Conservation (phyloP, 2,888 invertebrate species). For the Aspidapion aeneum region DNA sequence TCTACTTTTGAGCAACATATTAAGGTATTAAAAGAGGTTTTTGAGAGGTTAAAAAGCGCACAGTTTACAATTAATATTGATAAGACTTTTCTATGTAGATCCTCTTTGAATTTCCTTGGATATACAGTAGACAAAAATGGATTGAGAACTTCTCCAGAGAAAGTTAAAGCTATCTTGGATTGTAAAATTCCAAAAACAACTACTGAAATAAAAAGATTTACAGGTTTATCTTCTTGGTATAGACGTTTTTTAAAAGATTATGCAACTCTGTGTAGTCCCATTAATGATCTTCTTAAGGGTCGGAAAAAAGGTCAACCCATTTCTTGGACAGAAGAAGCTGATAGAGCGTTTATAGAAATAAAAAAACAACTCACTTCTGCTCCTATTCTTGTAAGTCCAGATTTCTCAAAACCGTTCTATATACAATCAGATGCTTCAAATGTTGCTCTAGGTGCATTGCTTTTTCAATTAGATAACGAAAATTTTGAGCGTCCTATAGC, state of each 20-base stretch:
- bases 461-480: slow-evolving; percentile 20
- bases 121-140: slow-evolving; percentile 5
- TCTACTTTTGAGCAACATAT: slow-evolving; percentile 17
- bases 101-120: slow-evolving; percentile 4
- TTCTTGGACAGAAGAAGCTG: slow-evolving; percentile 18
- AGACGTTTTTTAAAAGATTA: slow-evolving; percentile 18
- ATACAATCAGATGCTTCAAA: slow-evolving; percentile 32
- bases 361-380: slow-evolving; percentile 21
- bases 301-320: slow-evolving; percentile 23
- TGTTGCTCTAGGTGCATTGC: slow-evolving; percentile 31
- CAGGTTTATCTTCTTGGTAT: slow-evolving; percentile 21
- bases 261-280: slow-evolving; percentile 17
- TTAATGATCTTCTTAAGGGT: slow-evolving; percentile 20
- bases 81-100: slow-evolving; percentile 15
- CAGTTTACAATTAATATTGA: slow-evolving; percentile 20
- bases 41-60: slow-evolving; percentile 15
- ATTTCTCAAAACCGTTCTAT: slow-evolving; percentile 26
- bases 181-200: slow-evolving; percentile 14
- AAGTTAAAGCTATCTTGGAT: slow-evolving; percentile 6
- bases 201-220: slow-evolving; percentile 17
- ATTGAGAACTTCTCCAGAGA: slow-evolving; percentile 2
- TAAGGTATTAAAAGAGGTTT: slow-evolving; percentile 14
- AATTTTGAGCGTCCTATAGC: slow-evolving; percentile 20
- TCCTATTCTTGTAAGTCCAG: slow-evolving; percentile 28
- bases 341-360: slow-evolving; percentile 19